These are phyloP conservation scores for Acromyrmex heyeri DNA, from an alignment of 1,140 invertebrate species.

Conservation along the genomic window DNA sequence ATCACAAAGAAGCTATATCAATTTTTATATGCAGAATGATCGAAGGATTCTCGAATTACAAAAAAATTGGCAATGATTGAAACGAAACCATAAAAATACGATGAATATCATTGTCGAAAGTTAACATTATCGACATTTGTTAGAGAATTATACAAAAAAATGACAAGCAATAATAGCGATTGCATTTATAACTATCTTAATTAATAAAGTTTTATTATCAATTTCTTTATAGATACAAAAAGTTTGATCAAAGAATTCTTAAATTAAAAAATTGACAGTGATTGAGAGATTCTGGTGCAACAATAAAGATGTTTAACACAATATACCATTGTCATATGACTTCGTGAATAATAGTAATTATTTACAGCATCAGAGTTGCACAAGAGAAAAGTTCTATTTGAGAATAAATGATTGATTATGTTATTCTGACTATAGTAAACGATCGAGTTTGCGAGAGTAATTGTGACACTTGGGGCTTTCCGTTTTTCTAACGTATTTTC, in stretches of 20 bases:
- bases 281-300: neutral
- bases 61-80: neutral
- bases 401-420: slow-evolving; percentile 15
- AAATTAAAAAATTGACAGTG: too few species aligned
- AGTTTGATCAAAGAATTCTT: too few species aligned
- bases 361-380: neutral
- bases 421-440: neutral
- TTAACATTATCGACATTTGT: neutral
- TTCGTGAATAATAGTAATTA: neutral
- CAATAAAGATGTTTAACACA: neutral
- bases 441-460: neutral
- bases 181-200: neutral
- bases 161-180: neutral
- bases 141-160: neutral
- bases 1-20: neutral
- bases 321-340: neutral
- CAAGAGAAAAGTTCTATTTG: neutral
- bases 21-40: neutral
- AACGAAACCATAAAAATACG: neutral
- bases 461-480: neutral
- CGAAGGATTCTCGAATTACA: neutral
- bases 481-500: slow-evolving; percentile 6
- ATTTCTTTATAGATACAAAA: too few species aligned
- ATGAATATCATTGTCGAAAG: neutral
- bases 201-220: neutral